Evolutionary conservation across 2,113 vertebrate species (phyloP), one percentile per base, ranked within the genome.

Genomic region (Sciurus niger): DNA sequence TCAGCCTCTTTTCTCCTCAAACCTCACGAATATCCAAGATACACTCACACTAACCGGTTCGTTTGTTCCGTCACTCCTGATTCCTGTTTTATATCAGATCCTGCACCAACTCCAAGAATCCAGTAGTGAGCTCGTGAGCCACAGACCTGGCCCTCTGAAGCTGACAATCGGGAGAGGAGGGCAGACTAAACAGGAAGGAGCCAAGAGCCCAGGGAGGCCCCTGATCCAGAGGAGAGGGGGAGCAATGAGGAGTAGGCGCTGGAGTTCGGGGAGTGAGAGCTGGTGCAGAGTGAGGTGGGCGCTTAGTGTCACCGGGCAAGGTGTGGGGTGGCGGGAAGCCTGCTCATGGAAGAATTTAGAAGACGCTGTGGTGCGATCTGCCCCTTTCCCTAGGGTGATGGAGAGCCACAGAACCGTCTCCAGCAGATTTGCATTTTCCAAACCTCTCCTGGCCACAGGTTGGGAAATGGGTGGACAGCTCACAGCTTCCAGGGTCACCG

Each of bases 91-190:
- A 0, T 22, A 14, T 74, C 40, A 22, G 34, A 68, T 34, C 40
- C 79, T 34, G 30, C 9, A 4, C 16, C 30, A 7, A 60, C 46
- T 86, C 68, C 8, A 10, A 68, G 43, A 63, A 34, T 12, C 40
- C 46, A 37, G 30, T 2, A 40, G 30, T 28, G 2, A 46, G 34
- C 65, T 43, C 43, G 51, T 40, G 4, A 63, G 48, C 13, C 70
- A 32, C 4, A 22, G 48, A 34, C 9, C 77, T 53, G 43, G 7
- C 24, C 11, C 46, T 37, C 37, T 20, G 6, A 51, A 77, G 32
- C 53, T 40, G 63, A 9, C 34, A 24, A 9, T 37, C 8, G 0
- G 32, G 73, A 73, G 30, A 4, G 0, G n/a, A 86, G 4, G 46
- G 80, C 65, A 32, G 65, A 30, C 65, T 67, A 32, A 37, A 72